Evolutionary conservation across 2,113 vertebrate genomes (phyloP).

Genomic region (Hydrochoerus hydrochaeris): DNA sequence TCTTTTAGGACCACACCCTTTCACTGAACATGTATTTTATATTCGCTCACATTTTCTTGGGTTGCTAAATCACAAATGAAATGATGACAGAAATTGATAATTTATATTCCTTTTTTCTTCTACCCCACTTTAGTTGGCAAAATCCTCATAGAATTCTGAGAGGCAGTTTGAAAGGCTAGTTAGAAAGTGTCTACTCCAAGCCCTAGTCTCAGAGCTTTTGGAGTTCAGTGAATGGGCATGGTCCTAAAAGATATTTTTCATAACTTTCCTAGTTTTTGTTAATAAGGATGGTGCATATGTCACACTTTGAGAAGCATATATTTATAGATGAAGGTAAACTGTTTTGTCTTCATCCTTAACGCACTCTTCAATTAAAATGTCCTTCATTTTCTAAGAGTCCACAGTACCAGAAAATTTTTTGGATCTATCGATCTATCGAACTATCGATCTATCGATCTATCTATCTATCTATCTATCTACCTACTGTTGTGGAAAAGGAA

Average conservation of each 20-base stretch:
- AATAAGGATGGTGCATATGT: not conserved
- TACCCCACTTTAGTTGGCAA: not conserved
- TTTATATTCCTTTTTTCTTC: not conserved
- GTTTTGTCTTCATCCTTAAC: not conserved
- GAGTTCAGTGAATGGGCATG: not conserved
- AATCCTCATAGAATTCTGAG: not conserved
- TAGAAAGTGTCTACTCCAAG: not conserved
- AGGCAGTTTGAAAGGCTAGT: not conserved
- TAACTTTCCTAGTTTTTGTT: not conserved
- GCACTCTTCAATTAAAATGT: not conserved
- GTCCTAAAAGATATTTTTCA: constrained; percentile 12
- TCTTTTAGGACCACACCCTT: too few species aligned
- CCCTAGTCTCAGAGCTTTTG: not conserved
- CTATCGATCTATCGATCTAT: too few species aligned
- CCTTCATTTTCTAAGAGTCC: not conserved
- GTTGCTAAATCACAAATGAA: not conserved
- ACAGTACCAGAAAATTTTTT: not conserved
- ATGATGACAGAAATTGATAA: not conserved
- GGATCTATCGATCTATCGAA: too few species aligned
- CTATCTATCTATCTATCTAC: too few species aligned
- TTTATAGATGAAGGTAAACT: not conserved
- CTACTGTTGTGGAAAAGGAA: not conserved
- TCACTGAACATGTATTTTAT: not conserved
- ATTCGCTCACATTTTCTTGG: not conserved
- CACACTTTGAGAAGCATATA: not conserved